phyloP scores from a whole-genome alignment of 2,797 vertebrate species.

The Threskiornis aethiopicus region DNA sequence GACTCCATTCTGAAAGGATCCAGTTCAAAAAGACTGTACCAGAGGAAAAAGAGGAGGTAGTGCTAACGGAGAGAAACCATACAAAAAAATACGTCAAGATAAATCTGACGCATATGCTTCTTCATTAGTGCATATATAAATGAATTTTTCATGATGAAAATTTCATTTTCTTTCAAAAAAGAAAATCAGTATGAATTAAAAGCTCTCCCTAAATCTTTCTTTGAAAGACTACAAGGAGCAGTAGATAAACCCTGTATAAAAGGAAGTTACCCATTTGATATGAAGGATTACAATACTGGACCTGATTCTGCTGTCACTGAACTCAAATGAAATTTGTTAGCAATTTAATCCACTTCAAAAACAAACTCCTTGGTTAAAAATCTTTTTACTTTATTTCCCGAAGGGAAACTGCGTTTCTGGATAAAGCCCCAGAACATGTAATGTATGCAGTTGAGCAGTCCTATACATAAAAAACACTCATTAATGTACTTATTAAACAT shows the following conservation, averaged over 20 bases:
- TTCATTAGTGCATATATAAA: neutral
- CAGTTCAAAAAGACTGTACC: neutral
- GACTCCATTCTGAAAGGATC: neutral
- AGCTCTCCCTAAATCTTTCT: neutral
- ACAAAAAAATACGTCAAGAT: neutral
- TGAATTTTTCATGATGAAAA: slow-evolving; percentile 14
- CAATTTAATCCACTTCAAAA: neutral
- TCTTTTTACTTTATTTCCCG: neutral
- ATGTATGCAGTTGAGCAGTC: neutral
- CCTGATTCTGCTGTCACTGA: neutral
- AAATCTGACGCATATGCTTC: neutral
- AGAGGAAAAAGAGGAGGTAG: neutral
- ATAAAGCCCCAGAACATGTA: neutral
- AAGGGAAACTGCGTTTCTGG: neutral
- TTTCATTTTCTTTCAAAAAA: neutral
- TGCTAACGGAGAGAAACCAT: neutral
- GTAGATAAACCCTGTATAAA: neutral
- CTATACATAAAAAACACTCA: neutral
- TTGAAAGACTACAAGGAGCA: neutral
- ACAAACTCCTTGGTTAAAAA: neutral
- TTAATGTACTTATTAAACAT: neutral
- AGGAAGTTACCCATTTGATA: neutral
- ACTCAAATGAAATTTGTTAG: neutral
- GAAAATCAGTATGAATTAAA: neutral
- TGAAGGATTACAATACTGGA: neutral